Percentiles rank a stretch among this genome's conserved stretches.
Evolutionary conservation across 2,888 invertebrate species (phyloP).

Genomic region (Yponomeuta evonymella): DNA sequence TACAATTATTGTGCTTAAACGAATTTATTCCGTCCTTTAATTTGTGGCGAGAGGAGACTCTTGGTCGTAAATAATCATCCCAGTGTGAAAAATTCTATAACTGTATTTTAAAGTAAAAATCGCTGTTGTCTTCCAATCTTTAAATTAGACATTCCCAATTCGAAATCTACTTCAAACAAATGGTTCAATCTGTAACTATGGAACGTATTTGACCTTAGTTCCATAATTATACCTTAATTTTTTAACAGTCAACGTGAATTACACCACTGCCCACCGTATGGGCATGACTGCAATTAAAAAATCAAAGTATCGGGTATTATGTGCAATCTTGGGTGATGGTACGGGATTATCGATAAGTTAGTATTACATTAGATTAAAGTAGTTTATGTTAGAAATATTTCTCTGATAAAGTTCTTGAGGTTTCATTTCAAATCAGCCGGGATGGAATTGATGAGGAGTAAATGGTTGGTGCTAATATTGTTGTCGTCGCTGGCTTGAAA

Average conservation of each 20-base stretch:
- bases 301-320: conserved; percentile 87
- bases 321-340: conserved; percentile 89
- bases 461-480: conserved; percentile 55
- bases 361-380: conserved; percentile 40
- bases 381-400: conserved; percentile 42
- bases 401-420: conserved; percentile 42
- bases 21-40: conserved; percentile 68
- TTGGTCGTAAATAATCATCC: conserved; percentile 19
- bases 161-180: conserved; percentile 33
- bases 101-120: conserved; percentile 21
- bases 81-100: conserved; percentile 20
- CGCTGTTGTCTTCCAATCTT: conserved; percentile 62
- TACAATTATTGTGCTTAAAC: conserved; percentile 39
- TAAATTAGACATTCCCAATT: conserved; percentile 46
- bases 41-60: conserved; percentile 8
- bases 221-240: conserved; percentile 67
- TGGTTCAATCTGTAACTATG: conserved; percentile 38
- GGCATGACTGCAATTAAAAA: conserved; percentile 74
- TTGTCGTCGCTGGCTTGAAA: conserved; percentile 61
- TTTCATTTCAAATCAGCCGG: conserved; percentile 70
- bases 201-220: conserved; percentile 43
- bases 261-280: conserved; percentile 41
- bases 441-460: conserved; percentile 33
- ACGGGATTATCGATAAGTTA: conserved; percentile 68
- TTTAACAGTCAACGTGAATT: conserved; percentile 65